Evolutionary conservation across 1,140 invertebrate species (phyloP), one percentile per base, ranked within the genome.

Genomic region (Aradophagus sp.): DNA sequence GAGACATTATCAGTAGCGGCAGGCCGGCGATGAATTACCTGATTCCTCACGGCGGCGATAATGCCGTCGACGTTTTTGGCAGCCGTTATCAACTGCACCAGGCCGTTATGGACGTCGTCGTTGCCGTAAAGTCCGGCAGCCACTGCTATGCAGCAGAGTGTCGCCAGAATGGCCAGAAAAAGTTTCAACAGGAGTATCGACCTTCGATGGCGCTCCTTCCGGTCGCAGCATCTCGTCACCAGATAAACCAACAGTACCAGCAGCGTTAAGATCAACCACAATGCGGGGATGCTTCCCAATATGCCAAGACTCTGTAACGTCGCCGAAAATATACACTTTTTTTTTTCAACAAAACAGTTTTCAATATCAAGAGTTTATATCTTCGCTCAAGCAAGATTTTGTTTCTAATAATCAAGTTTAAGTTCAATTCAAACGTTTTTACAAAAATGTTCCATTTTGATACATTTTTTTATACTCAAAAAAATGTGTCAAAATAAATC

Each of bases 191-290:
- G 92, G 45, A 92, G 91, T 83, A 96, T 94, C 77, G 93, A 94
- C 78, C 91, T 91, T 44, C 92, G 91, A 50, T 93, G 92, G 34
- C 94, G 90, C 52, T 93, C 93, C 81, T 95, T 94, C 74, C 93
- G 89, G 86, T 97, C 95, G 88, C 95, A 97, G 86, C 96, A 98
- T 86, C 95, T 89, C 65, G 95, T 95, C 82, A 97, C 90, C 73
- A 97, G 88, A 86, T 97, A 97, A 69, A 96, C 92, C 71, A 97
- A 88, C 62, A 96, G 88, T 29, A 96, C 89, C 62, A 97, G 87
- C 59, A 97, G 87, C 5, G 95, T 96, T 11, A 97, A 85, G 73
- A 97, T 95, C 69, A 97, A 88, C 90, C 95, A 93, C 6, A 93
- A 92, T 44, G 95, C 94, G 5, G 96, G 96, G 67, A 96, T 89